Base-by-base conservation (phyloP, 2,113 vertebrate species). In the Ameiurus melas region DNA sequence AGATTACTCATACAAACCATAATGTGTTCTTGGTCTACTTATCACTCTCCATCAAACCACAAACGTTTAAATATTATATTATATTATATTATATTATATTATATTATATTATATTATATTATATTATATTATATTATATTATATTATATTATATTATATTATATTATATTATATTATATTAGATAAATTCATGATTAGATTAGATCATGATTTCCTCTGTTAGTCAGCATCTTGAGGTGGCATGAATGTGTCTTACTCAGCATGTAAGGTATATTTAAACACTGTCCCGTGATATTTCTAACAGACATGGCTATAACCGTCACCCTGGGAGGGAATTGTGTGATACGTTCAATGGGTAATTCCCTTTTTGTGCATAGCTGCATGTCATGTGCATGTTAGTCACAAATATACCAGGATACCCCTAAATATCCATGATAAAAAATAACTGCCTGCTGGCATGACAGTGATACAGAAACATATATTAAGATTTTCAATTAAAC, bases 281-380 rank as follows among this genome's bases (percentile, higher is more conserved):
- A 85, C 1, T 83, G 92, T 91, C 91, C 55, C 91, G 88, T 95
- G 95, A 95, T 92, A 86, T 89, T 57, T 85, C 91, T 25, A 39
- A 86, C 85, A 90, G 77, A 64, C 22, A 80, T 85, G 73, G 39
- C 73, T 80, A 73, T 64, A n/a, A 62, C 27, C 36, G 86, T 90
- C 85, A 89, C 75, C 68, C 22, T 73, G 83, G n/a, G 70, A 64
- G 22, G 79, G 75, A 83, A 89, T 87, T 78, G 87, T 57, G 27
- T 80, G 43, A 82, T 47, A 81, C 36, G 30, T 70, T 87, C 78
- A n/a, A 22, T 53, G 71, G 43, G 53, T 22, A 89, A 86, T 68
- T 86, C 68, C 87, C 60, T 57, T 80, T 79, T 30, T 22, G n/a
- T 77, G 60, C 77, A 75, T 68, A 57, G n/a, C 13, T 58, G 62